Conservation (phyloP, 2,113 vertebrate genomes). For the Spheniscus mendiculus region DNA sequence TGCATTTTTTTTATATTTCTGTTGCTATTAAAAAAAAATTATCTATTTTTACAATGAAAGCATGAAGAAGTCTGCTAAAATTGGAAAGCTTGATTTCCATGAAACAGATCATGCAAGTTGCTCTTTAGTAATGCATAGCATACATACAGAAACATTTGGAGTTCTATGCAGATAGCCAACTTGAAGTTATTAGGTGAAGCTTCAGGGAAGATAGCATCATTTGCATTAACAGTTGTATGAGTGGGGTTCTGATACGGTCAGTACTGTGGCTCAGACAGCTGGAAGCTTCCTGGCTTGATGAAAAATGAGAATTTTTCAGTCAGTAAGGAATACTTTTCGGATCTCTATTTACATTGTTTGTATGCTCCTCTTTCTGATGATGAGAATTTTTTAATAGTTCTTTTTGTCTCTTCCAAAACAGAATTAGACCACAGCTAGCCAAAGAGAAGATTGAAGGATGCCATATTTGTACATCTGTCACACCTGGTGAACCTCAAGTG, state of each 20-base stretch:
- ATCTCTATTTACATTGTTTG: background rate
- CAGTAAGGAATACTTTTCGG: background rate
- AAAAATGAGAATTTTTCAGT: background rate
- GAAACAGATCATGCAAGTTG: background rate
- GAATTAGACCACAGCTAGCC: slow-evolving; percentile 95
- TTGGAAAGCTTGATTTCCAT: background rate
- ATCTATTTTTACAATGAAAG: background rate
- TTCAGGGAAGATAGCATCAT: background rate
- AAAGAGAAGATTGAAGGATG: slow-evolving; percentile 98
- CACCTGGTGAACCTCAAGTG: slow-evolving; percentile 93
- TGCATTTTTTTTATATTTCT: background rate
- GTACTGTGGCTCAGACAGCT: background rate
- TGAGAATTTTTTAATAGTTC: background rate
- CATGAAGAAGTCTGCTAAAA: background rate
- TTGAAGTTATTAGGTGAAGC: background rate
- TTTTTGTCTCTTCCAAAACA: slow-evolving; percentile 58
- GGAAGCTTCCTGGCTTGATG: background rate
- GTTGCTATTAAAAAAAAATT: background rate
- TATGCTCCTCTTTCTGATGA: background rate
- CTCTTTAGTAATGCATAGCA: background rate
- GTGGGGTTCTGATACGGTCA: background rate
- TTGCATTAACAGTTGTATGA: background rate
- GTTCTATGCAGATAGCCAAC: background rate
- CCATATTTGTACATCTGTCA: slow-evolving; percentile 95
- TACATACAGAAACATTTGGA: background rate